Base-by-base conservation (phyloP, 2,888 invertebrate species). In the Agonopterix subpropinquella region DNA sequence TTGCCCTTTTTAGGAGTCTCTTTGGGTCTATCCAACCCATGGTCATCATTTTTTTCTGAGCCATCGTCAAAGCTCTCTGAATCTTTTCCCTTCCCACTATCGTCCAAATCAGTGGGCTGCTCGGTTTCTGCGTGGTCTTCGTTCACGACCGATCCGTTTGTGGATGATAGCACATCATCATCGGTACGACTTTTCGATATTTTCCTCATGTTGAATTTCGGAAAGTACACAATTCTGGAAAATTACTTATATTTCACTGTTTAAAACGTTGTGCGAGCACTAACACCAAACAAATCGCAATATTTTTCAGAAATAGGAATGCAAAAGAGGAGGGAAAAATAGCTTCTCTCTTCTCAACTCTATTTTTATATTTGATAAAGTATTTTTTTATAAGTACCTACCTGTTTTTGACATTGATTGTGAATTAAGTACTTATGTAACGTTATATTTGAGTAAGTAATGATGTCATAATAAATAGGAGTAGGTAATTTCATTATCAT, bases 131-230 rank as follows among this genome's bases (percentile, higher is more conserved):
- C n/a, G n/a, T 58, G 61, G 44, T 67, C 68, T 48, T 68, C 70
- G 51, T 65, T 65, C 39, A 53, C 57, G 35, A 81, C 58, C 41
- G 88, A 88, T 48, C 85, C 88, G 59, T 85, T 87, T 4, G 87
- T 87, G 4, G 88, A 88, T 41, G 87, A 87, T 55, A 83, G 71
- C 37, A 79, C 77, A 70, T 88, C 88, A 53, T 88, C 87, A 45
- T 87, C 86, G 41, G 74, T 58, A 54, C 87, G 84, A 59, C 61
- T 83, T 69, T 84, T 88, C 1, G 88, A 86, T 61, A 86, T 63
- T 69, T 88, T 88, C 48, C 87, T 73, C 88, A 88, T 88, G 36
- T 50, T 71, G 50, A 67, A 69, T 56, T 67, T 69, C 44, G 54
- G 59, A 45, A 57, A 55, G 53, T 64, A 64, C 54, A 66, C 66